Percentiles rank a stretch among this genome's conserved stretches.
phyloP scores from a whole-genome alignment of 2,113 vertebrate species.

The Thunnus thynnus region DNA sequence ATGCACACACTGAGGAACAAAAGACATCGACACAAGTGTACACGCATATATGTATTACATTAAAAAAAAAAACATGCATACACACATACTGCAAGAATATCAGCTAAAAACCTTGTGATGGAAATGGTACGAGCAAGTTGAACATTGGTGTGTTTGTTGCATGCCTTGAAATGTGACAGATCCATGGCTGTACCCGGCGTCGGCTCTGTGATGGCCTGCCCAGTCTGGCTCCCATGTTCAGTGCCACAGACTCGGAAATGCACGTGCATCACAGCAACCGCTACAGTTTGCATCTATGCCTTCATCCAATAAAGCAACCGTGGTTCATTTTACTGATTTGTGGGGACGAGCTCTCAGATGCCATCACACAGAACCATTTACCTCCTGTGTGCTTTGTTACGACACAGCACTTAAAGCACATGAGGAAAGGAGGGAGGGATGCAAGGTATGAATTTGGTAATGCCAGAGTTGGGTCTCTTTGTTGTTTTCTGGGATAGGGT shows the following conservation, averaged over 20 bases:
- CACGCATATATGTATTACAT: conserved; percentile 27
- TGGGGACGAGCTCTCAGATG: conserved; percentile 77
- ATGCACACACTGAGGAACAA: conserved; percentile 32
- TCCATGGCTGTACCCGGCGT: conserved; percentile 77
- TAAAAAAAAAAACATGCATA: conserved; percentile 11
- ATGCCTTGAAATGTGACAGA: conserved; percentile 85
- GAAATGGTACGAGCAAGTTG: conserved; percentile 80
- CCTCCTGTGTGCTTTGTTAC: conserved; percentile 79
- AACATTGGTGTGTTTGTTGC: conserved; percentile 82
- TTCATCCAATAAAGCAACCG: conserved; percentile 77
- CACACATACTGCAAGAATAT: conserved; percentile 63
- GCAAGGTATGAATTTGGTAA: conserved; percentile 67
- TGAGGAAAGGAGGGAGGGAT: conserved; percentile 31
- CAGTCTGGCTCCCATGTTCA: conserved; percentile 39
- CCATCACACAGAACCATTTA: conserved; percentile 83
- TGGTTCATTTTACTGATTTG: conserved; percentile 31
- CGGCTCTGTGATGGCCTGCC: conserved; percentile 44
- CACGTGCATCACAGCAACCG: conserved; percentile 77
- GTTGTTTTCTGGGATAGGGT: conserved; percentile 68
- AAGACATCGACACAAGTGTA: conserved; percentile 42
- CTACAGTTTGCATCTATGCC: conserved; percentile 74
- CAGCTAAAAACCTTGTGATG: conserved; percentile 75
- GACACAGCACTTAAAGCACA: conserved; percentile 55
- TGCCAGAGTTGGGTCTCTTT: conserved; percentile 52
- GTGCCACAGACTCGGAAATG: conserved; percentile 73